Evolutionary conservation across 2,113 vertebrate species (phyloP).

Genomic region (Cryptotis parvus): DNA sequence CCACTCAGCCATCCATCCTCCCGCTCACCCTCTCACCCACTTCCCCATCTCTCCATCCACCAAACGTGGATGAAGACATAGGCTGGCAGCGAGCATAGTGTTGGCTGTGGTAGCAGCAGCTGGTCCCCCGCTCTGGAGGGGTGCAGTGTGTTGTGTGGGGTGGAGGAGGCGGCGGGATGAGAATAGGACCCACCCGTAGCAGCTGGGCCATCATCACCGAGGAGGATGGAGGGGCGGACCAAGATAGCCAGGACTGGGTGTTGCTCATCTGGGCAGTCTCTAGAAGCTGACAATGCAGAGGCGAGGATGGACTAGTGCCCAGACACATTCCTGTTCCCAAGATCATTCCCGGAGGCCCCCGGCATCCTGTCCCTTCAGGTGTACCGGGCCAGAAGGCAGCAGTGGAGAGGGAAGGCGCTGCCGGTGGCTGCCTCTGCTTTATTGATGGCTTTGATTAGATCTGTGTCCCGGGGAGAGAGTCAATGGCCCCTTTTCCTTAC

Average conservation of each 20-base stretch:
- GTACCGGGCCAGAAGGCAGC: neutral
- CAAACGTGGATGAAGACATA: neutral
- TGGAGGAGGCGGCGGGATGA: neutral
- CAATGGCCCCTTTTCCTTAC: slow-evolving; percentile 43
- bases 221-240: neutral
- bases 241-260: neutral
- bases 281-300: neutral
- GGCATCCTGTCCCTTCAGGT: neutral
- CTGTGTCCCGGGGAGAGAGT: slow-evolving; percentile 32
- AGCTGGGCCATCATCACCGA: neutral
- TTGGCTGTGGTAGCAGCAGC: neutral
- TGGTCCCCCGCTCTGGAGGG: fast-evolving
- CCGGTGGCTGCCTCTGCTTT: neutral
- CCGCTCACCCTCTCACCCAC: neutral
- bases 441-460: slow-evolving; percentile 75
- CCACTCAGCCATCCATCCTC: neutral
- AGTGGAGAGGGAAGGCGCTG: neutral
- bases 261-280: neutral
- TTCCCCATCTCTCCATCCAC: neutral
- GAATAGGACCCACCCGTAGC: neutral
- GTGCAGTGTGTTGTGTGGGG: neutral
- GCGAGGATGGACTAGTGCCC: neutral
- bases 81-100: neutral
- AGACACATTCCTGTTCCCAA: neutral
- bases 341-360: neutral